These are phyloP conservation scores for Papilio polyxenes DNA, from an alignment of 1,140 invertebrate species.

Conservation along the genomic window DNA sequence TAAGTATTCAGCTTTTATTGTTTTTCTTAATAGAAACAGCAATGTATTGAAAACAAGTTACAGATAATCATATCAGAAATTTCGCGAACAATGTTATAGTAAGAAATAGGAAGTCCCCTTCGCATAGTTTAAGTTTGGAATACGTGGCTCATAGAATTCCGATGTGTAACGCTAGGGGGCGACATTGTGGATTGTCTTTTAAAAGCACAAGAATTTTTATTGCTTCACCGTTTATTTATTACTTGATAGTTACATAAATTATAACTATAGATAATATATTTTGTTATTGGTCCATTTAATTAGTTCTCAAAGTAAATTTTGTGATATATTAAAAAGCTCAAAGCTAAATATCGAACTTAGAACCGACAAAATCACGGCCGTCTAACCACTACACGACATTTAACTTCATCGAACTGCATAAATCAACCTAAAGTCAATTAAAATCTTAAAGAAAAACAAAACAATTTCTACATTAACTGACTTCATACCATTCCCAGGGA, in stretches of 20 bases:
- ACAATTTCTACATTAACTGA: background rate
- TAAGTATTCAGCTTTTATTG: background rate
- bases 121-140: slow-evolving; percentile 69
- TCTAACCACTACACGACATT: background rate
- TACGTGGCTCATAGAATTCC: slow-evolving; percentile 52
- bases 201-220: slow-evolving; percentile 10
- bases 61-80: slow-evolving; percentile 11
- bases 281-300: no score
- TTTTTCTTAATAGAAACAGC: background rate
- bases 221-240: background rate
- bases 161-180: slow-evolving; percentile 42
- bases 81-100: slow-evolving; percentile 21
- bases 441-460: background rate
- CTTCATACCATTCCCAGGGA: slow-evolving; percentile 2
- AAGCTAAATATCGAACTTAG: background rate
- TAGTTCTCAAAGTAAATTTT: no score
- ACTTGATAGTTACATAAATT: background rate
- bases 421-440: background rate
- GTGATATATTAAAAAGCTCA: no score
- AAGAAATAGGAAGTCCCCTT: slow-evolving; percentile 47
- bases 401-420: background rate
- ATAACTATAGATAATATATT: background rate
- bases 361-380: background rate
- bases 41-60: slow-evolving; percentile 36
- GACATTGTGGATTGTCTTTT: slow-evolving; percentile 37